Evolutionary conservation across 2,113 vertebrate species (phyloP).

Genomic region (Ailurus styani): DNA sequence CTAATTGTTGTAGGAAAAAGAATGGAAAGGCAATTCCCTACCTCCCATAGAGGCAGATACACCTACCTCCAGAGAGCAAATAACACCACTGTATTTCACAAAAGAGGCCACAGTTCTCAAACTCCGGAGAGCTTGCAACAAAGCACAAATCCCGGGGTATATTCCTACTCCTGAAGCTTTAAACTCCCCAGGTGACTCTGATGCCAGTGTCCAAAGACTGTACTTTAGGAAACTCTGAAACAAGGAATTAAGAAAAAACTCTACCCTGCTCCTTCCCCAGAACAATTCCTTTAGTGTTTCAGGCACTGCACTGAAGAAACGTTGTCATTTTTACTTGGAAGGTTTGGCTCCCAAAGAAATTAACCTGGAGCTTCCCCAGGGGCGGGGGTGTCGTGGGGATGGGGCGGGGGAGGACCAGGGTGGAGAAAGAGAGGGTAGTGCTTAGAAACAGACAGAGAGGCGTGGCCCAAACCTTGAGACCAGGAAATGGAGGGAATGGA

Average conservation of each 20-base stretch:
- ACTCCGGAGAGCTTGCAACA: not conserved
- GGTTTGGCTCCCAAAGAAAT: not conserved
- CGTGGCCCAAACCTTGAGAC: not conserved
- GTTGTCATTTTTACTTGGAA: not conserved
- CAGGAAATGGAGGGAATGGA: not conserved
- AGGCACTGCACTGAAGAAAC: not conserved
- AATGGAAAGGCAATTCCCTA: not conserved
- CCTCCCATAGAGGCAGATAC: not conserved
- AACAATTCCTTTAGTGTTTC: not conserved
- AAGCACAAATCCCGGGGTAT: not conserved
- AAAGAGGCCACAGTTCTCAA: not conserved
- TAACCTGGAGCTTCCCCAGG: not conserved
- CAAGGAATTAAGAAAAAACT: not conserved
- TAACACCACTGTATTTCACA: not conserved
- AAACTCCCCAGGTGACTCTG: not conserved
- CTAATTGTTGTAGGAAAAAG: not conserved
- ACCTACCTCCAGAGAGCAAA: not conserved
- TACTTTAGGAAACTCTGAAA: not conserved
- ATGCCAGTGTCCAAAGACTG: not conserved
- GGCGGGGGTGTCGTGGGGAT: too few relatives aligned
- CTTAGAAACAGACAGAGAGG: not conserved
- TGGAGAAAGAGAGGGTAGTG: not conserved
- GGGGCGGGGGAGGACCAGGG: not conserved
- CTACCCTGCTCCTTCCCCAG: not conserved
- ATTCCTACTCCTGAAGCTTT: not conserved